Conservation (phyloP, 2,113 vertebrate species). For the Canis aureus region DNA sequence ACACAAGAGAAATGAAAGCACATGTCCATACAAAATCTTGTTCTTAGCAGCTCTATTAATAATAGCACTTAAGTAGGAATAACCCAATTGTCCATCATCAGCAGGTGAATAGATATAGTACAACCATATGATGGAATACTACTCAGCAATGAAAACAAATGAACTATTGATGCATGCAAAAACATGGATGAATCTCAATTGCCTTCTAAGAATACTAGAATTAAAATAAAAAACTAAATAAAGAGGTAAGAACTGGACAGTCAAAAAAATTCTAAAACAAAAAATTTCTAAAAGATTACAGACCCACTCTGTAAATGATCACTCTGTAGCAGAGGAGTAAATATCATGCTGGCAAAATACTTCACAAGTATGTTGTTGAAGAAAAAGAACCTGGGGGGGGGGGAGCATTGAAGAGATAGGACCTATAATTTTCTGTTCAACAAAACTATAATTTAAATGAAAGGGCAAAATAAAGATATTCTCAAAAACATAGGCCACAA, state of each 20-base stretch:
- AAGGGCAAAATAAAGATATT: slow-evolving; percentile 10
- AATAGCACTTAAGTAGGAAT: background rate
- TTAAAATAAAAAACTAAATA: background rate
- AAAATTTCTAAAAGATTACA: background rate
- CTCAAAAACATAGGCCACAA: background rate
- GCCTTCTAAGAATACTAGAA: background rate
- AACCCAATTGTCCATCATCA: background rate
- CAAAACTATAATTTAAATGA: background rate
- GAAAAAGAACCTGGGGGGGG: background rate
- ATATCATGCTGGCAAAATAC: slow-evolving; percentile 6
- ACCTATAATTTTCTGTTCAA: background rate
- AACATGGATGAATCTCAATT: background rate
- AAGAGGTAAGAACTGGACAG: background rate
- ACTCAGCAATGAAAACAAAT: background rate
- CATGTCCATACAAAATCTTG: background rate
- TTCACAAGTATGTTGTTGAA: background rate
- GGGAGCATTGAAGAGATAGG: background rate
- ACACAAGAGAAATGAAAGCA: background rate
- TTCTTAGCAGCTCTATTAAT: background rate
- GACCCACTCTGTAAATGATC: background rate
- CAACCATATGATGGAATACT: background rate
- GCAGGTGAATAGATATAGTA: background rate
- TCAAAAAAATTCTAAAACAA: background rate
- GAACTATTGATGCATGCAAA: background rate
- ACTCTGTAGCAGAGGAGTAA: background rate